Evolutionary conservation across 2,888 invertebrate genomes (phyloP), one percentile per base, ranked within the genome.

Genomic region (Hypselothyrea guttata): DNA sequence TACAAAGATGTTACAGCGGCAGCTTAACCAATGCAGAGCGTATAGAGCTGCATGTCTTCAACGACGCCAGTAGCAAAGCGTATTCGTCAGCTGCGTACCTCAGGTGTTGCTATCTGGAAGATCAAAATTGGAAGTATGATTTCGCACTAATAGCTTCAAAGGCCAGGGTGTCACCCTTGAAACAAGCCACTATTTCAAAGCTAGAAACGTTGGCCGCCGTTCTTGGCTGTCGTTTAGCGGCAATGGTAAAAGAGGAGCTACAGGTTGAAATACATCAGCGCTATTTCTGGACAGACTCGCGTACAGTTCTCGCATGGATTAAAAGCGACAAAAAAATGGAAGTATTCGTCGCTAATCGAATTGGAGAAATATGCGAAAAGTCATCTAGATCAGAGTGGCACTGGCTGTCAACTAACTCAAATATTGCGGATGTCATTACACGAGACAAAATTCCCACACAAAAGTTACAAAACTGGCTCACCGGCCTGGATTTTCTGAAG

Each of bases 61-160:
- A 27, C 27, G 22, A 41, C 22, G 41, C 22, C 4, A 41, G 41
- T 18, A 41, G 41, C 22, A 38, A 38, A 38, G 38, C 38, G 18
- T 40, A 40, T 13, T 18, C 18, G 22, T 9, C 41, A 18, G 41
- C 27, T 2, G 41, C 41, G 11, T 18, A 41, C 9, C 12, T 41
- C 18, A 18, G 22, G 18, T 41, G 18, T 41, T 18, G 41, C 2
- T 41, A 41, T 41, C 16, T 18, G 11, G 9, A 41, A 1, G 2
- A 41, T 22, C 22, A 22, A 5, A 22, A 22, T 5, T 22, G 22
- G 22, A 22, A 22, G 22, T 22, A 22, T 22, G 22, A 22, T 22
- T 2, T 22, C 5, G 22, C 22, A 5, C 5, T 22, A 22, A 22
- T 22, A 4, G 22, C 22, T 4, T 22, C 5, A 22, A 22, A 22